Evolutionary conservation across 1,140 invertebrate genomes (phyloP), one percentile per base, ranked within the genome.

Genomic region (Hestina assimilis): DNA sequence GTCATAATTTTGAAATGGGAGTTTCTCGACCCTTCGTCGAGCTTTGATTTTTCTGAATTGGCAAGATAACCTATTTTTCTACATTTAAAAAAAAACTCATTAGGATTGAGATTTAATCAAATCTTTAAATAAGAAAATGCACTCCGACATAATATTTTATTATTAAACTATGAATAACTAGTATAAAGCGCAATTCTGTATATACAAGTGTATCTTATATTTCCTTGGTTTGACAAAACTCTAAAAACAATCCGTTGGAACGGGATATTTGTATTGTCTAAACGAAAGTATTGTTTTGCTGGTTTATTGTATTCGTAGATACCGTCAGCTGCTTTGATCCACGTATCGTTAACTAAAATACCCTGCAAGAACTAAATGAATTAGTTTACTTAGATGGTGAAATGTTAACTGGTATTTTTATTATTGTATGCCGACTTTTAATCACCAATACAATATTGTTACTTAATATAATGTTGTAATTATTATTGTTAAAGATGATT

Each of bases 151-250:
- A n/a, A n/a, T n/a, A n/a, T n/a, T 51, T 9, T 59, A 59, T 64
- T 65, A 24, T 61, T 45, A 31, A 33, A 20, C 19, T 11, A 4
- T 15, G 11, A 11, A 35, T 21, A 58, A 29, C 7, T n/a, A 42
- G 53, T 43, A 54, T 84, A 84, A 23, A 86, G 33, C 62, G 85
- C 74, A 24, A 88, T 50, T 68, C 85, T 75, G 52, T 88, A 88
- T 50, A 88, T 45, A 63, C 85, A 88, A 4, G 85, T 88, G 47
- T 86, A 86, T 48, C 75, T 75, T 1, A 51, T 21, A 40, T 86
- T 88, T 8, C 85, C 85, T 26, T 86, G 77, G 69, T 88, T 88
- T 2, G 80, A 76, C n/a, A 83, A 51, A 21, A 88, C 69, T 58
- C 67, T 64, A 45, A 86, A 72, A 28, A 77, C 65, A 35, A 86